These are phyloP conservation scores for Notiomystis cincta DNA, from an alignment of 2,113 vertebrate genomes.

Conservation along the genomic window DNA sequence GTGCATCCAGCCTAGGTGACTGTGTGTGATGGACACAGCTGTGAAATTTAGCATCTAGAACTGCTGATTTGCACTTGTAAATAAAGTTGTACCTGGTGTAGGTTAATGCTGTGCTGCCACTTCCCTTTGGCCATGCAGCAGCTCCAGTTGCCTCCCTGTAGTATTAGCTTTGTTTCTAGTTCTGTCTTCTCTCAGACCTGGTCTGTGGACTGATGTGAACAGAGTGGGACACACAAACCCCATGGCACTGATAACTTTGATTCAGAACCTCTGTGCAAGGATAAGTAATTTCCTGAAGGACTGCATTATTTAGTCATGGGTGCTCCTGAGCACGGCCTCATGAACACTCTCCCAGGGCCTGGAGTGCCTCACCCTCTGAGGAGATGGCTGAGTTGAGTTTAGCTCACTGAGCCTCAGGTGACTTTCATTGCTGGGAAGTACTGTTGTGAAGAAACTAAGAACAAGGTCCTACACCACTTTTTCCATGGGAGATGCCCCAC, in stretches of 20 bases:
- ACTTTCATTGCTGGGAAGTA: neutral
- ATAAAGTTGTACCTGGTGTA: neutral
- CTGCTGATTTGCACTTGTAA: neutral
- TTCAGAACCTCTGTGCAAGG: neutral
- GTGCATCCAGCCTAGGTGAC: neutral
- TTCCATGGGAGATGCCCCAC: fast-evolving
- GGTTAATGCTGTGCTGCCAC: neutral
- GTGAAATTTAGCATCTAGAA: neutral
- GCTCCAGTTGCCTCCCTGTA: neutral
- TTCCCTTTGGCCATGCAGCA: neutral
- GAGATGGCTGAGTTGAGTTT: neutral
- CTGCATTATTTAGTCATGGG: fast-evolving
- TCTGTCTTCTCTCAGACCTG: neutral
- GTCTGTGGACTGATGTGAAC: neutral
- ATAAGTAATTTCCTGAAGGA: neutral
- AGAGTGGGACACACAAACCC: neutral
- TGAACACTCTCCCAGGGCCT: too few relatives aligned
- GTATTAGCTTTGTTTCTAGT: neutral
- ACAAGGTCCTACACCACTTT: neutral
- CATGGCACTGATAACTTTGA: neutral
- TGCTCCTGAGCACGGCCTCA: fast-evolving
- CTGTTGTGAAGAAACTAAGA: neutral
- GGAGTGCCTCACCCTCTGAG: neutral
- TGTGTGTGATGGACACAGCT: fast-evolving
- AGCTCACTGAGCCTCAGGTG: neutral